A percentile compares a stretch with the other conserved stretches of the same genome.
These are phyloP conservation scores for Oenanthe oenanthe DNA, from an alignment of 2,113 vertebrate genomes.

Conservation along the genomic window DNA sequence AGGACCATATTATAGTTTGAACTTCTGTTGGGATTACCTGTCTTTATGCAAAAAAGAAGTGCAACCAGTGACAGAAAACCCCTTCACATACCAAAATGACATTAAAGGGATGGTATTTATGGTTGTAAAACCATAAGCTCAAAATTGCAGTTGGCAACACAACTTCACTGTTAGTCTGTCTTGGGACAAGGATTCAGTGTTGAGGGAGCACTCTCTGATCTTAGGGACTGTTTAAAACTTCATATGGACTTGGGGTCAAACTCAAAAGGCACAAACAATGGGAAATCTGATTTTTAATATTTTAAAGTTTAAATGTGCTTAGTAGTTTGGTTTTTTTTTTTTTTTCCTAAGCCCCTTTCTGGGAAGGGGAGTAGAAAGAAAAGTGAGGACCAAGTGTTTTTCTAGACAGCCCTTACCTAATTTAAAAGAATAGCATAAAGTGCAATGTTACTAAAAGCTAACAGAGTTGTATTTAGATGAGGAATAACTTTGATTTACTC, in stretches of 20 bases:
- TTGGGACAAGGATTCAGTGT: neutral
- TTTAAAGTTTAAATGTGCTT: neutral
- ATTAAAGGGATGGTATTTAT: conserved; percentile 33
- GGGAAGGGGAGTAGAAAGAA: neutral
- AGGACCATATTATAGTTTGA: neutral
- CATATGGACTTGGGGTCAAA: neutral
- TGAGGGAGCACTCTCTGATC: neutral
- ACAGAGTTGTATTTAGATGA: neutral
- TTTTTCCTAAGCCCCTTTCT: neutral
- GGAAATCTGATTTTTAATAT: neutral
- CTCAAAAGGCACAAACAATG: neutral
- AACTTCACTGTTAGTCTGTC: neutral
- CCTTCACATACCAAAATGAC: neutral
- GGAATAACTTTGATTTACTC: neutral
- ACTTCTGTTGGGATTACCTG: conserved; percentile 19
- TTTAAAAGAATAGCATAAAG: neutral
- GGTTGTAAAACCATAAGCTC: conserved; percentile 10
- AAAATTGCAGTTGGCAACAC: conserved; percentile 7
- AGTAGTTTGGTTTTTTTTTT: neutral
- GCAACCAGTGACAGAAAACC: neutral
- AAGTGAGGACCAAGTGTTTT: neutral
- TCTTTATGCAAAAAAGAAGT: neutral
- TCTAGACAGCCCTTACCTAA: neutral
- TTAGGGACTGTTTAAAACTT: neutral
- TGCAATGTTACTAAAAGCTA: neutral